Conservation (phyloP, 2,888 invertebrate species). For the Rhimphoctona megacephalus region DNA sequence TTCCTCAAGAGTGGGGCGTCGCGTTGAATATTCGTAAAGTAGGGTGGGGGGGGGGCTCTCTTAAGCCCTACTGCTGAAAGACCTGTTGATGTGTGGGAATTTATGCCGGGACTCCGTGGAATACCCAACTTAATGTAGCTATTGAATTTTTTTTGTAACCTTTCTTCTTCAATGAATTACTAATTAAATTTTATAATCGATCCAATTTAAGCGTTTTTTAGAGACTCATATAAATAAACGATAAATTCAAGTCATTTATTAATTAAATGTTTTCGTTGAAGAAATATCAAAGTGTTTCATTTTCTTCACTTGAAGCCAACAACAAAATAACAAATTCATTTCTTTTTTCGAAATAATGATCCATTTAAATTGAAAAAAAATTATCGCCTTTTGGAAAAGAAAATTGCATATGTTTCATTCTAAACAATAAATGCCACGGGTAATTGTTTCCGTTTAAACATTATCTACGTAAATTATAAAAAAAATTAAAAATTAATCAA, state of each 20-base stretch:
- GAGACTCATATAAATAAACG: neutral
- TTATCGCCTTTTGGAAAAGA: too few relatives aligned
- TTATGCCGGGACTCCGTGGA: slow-evolving; percentile 76
- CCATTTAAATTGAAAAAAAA: too few relatives aligned
- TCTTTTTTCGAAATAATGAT: too few relatives aligned
- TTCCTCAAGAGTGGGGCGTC: slow-evolving; percentile 57
- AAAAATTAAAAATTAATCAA: too few relatives aligned
- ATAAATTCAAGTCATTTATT: neutral
- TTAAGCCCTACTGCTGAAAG: slow-evolving; percentile 77
- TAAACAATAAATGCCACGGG: too few relatives aligned
- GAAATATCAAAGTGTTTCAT: too few relatives aligned
- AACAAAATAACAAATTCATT: too few relatives aligned
- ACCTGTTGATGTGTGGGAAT: slow-evolving; percentile 85
- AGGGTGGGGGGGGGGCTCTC: slow-evolving; percentile 78
- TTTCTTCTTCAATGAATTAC: neutral
- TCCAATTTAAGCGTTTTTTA: neutral
- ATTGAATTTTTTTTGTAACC: slow-evolving; percentile 12
- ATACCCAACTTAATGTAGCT: slow-evolving; percentile 51
- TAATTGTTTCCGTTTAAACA: too few relatives aligned
- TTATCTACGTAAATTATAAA: too few relatives aligned
- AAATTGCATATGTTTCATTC: too few relatives aligned
- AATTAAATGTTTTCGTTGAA: too few relatives aligned
- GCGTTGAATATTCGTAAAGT: slow-evolving; percentile 51
- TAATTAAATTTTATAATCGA: neutral
- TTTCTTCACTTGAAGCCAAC: too few relatives aligned